phyloP scores from a whole-genome alignment of 53 echinoderm and acorn worm genomes.

The Crossaster papposus region DNA sequence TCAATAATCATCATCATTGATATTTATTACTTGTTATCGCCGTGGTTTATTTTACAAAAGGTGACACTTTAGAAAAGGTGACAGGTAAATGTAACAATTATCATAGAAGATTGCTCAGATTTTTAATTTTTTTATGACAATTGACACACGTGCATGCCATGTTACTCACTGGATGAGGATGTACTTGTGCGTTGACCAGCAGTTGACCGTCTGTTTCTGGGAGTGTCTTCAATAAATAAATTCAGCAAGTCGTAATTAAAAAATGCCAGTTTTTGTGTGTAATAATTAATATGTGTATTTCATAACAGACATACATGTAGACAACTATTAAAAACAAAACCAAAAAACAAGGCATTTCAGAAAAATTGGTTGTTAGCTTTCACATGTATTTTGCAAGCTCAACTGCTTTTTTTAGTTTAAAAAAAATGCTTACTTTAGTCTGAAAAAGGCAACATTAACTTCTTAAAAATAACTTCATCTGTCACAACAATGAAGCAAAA shows the following conservation, averaged over 20 bases:
- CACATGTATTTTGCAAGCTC: too few relatives aligned
- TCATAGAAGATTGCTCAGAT: neutral
- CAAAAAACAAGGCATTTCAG: too few relatives aligned
- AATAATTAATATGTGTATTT: too few relatives aligned
- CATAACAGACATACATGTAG: too few relatives aligned
- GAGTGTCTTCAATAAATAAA: constrained; percentile 1
- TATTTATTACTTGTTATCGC: too few relatives aligned
- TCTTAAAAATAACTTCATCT: neutral
- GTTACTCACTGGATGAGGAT: constrained; percentile 9
- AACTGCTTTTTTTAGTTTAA: too few relatives aligned
- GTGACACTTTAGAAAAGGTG: neutral
- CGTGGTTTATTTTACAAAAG: neutral
- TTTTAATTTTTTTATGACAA: neutral
- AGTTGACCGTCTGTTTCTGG: neutral
- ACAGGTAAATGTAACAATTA: neutral
- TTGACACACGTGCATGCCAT: neutral
- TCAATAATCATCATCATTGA: too few relatives aligned
- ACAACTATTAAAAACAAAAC: too few relatives aligned
- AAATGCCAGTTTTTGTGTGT: neutral
- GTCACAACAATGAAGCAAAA: neutral
- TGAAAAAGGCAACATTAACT: too few relatives aligned
- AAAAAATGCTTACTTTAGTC: too few relatives aligned
- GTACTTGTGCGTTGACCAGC: neutral
- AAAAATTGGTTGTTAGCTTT: too few relatives aligned
- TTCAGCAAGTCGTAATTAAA: neutral